A percentile compares a stretch with the other conserved stretches of the same genome.
phyloP scores from a whole-genome alignment of 2,797 vertebrate species.

The Hyperoplus lanceolatus region DNA sequence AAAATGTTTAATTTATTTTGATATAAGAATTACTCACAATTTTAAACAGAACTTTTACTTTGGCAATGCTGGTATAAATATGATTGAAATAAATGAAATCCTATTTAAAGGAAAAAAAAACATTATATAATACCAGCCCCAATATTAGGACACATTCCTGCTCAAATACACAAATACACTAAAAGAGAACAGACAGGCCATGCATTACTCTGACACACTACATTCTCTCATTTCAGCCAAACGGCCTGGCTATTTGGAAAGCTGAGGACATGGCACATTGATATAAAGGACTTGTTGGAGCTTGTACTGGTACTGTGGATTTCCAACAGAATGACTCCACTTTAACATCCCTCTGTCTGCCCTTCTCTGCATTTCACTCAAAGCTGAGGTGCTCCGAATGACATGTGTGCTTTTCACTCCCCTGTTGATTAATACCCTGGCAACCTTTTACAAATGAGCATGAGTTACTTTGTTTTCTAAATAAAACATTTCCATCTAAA shows the following conservation, averaged over 20 bases:
- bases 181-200: constrained; percentile 80
- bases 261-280: constrained; percentile 84
- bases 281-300: constrained; percentile 88
- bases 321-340: constrained; percentile 89
- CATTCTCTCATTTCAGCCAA: constrained; percentile 85
- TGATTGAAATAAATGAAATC: neutral
- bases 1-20: neutral
- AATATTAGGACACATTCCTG: constrained; percentile 1
- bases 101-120: neutral
- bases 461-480: constrained; percentile 51
- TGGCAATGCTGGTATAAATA: neutral
- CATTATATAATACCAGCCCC: neutral
- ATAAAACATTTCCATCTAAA: constrained; percentile 58
- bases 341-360: constrained; percentile 75
- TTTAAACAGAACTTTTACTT: neutral
- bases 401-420: constrained; percentile 51
- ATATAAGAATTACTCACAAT: neutral
- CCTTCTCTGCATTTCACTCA: constrained; percentile 62
- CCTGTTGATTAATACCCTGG: constrained; percentile 43
- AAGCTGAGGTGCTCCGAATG: constrained; percentile 72
- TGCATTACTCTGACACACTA: constrained; percentile 84
- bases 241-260: constrained; percentile 82
- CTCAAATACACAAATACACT: constrained; percentile 48
- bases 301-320: constrained; percentile 90
- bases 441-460: constrained; percentile 51